These are phyloP conservation scores for Nezara viridula DNA, from an alignment of 2,888 invertebrate genomes.

Conservation along the genomic window DNA sequence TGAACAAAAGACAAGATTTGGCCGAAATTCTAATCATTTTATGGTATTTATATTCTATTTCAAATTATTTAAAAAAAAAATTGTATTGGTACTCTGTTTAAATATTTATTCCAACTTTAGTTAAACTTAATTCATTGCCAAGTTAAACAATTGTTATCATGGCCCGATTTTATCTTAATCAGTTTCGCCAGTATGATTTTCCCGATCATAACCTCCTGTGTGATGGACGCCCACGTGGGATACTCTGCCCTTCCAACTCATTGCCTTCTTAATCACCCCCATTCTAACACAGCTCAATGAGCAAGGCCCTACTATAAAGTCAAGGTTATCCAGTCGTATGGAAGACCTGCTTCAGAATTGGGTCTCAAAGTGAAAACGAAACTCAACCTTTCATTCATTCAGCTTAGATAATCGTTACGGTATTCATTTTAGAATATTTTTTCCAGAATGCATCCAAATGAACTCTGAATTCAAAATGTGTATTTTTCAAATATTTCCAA, in stretches of 20 bases:
- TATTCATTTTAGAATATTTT: neutral
- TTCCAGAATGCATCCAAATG: neutral
- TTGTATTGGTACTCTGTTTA: no score
- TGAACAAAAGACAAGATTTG: no score
- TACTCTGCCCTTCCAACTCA: neutral
- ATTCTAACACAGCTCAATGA: neutral
- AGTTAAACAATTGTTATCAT: neutral
- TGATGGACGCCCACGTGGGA: neutral
- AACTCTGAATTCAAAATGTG: no score
- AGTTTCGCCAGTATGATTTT: neutral
- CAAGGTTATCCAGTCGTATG: slow-evolving; percentile 17
- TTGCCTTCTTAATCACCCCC: slow-evolving; percentile 4
- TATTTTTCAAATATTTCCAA: neutral
- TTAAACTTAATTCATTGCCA: neutral
- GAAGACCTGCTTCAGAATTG: slow-evolving; percentile 1
- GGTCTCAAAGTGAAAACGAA: neutral
- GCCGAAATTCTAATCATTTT: neutral
- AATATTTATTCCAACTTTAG: neutral
- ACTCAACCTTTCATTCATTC: slow-evolving; percentile 3
- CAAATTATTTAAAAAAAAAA: neutral
- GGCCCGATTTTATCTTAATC: neutral
- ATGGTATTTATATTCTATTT: neutral
- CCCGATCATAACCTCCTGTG: neutral
- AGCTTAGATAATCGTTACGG: neutral
- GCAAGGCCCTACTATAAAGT: neutral